Conservation (phyloP, 2,888 invertebrate species). For the Mycalesis mineus region DNA sequence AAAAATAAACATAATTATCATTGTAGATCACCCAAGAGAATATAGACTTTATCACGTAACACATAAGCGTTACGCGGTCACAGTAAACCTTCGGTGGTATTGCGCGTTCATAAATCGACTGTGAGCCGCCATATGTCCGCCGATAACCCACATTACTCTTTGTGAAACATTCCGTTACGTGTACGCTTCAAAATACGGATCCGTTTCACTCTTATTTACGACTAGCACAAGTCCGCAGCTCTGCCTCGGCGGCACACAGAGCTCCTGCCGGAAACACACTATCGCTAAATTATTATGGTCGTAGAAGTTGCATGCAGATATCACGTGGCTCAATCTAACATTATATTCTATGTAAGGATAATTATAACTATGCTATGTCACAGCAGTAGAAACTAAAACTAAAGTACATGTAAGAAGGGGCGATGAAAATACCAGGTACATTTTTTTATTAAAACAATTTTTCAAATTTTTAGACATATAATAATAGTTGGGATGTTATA, state of each 20-base stretch:
- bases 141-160: slow-evolving; percentile 40
- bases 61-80: background rate
- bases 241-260: background rate
- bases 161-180: slow-evolving; percentile 4
- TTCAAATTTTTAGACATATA: too few species aligned
- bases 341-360: too few species aligned
- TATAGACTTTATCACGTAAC: background rate
- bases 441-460: too few species aligned
- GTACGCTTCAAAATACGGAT: slow-evolving; percentile 2
- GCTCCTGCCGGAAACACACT: background rate
- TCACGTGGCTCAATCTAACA: too few species aligned
- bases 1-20: background rate
- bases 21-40: background rate
- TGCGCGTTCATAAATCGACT: slow-evolving; percentile 47
- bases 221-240: background rate
- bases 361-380: too few species aligned
- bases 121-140: slow-evolving; percentile 50
- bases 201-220: slow-evolving; percentile 5
- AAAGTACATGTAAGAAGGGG: too few species aligned
- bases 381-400: too few species aligned
- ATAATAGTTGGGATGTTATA: too few species aligned
- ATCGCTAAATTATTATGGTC: background rate
- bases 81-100: slow-evolving; percentile 7
- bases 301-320: too few species aligned
- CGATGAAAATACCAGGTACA: too few species aligned